Base-by-base conservation (phyloP, 2,113 vertebrate species). In the Mungos mungo region DNA sequence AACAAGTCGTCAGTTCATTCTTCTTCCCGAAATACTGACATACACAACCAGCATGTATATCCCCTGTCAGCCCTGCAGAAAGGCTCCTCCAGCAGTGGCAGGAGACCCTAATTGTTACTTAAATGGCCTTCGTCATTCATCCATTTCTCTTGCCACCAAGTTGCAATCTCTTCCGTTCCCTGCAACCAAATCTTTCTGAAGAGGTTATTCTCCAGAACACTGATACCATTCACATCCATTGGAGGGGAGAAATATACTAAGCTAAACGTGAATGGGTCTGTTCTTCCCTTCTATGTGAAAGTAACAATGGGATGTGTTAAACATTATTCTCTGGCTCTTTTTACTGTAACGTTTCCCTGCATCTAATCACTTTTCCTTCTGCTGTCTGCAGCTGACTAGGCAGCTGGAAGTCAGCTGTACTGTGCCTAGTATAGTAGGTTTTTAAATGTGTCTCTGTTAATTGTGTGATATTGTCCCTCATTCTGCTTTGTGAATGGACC, bases 371-470 rank as follows among this genome's bases (percentile, higher is more conserved):
- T 96, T 97, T 97, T 88, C 85, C 63, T 89, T 94, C 86, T 96
- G 68, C 80, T 66, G 79, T 54, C 41, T 16, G 81, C 27, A 83
- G 94, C 90, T 96, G 65, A 84, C 95, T 31, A 97, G 74, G 66
- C 95, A 97, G 86, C 95, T 98, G 97, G 94, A 93, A 96, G 84
- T 93, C 98, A 97, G 96, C 96, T 96, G 94, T 65, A 16, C 14
- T 45, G 45, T 21, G 9, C 91, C 97, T 80, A 93, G 80, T 21
- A 77, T 87, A 97, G 97, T 97, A 38, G 69, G 88, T 81, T 98
- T 94, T 86, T 90, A 90, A 98, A 95, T 1, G 16, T 95, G 97
- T 91, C 29, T 45, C 65, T 90, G 33, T 71, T 97, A 85, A 96
- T 2, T 0, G 25, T 66, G 84, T 89, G 90, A 79, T 91, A 41